Base-by-base conservation (phyloP, 2,888 invertebrate genomes). In the Embidobia sp. region DNA sequence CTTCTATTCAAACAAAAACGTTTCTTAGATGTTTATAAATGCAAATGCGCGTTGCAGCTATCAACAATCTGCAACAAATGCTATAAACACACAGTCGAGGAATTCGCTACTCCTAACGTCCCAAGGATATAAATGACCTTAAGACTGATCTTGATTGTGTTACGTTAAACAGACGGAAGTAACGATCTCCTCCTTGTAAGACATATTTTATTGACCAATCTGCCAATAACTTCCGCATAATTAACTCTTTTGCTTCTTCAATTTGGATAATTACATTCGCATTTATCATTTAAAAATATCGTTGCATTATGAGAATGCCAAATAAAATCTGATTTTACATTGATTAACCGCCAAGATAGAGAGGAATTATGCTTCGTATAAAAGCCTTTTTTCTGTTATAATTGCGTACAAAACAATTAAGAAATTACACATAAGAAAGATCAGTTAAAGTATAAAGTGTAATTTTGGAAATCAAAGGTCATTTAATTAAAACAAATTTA, bases 81-180 rank as follows among this genome's bases (percentile, higher is more conserved):
- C 5, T 55, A 40, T 59, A 76, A 72, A 77, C 66, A n/a, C n/a
- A 67, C 48, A 31, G 49, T 10, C 40, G 16, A 11, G 64, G 49
- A 63, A 67, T 61, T 49, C 27, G 51, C 44, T 29, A 31, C 61
- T 70, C 70, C 53, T 61, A 46, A 15, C 46, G 42, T 59, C 46
- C 27, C 53, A 72, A 15, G 53, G 63, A 79, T 73, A 73, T 79
- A 69, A 77, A 77, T 64, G 64, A 69, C 53, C 44, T 40, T 44
- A 53, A 48, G 66, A 72, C 77, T 79, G 63, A 77, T 74, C 73
- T 77, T 74, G 77, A 69, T 79, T 74, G 44, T 70, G 66, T 66
- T 67, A 76, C 66, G 35, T 42, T 78, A 63, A 78, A 59, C 76
- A 78, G 76, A 76, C 57, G 61, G 44, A 70, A 70, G 59, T 48